A percentile compares a stretch with the other conserved stretches of the same genome.
Conservation (phyloP, 92 coral and sea anemone genomes). For the Scolanthus callimorphus region DNA sequence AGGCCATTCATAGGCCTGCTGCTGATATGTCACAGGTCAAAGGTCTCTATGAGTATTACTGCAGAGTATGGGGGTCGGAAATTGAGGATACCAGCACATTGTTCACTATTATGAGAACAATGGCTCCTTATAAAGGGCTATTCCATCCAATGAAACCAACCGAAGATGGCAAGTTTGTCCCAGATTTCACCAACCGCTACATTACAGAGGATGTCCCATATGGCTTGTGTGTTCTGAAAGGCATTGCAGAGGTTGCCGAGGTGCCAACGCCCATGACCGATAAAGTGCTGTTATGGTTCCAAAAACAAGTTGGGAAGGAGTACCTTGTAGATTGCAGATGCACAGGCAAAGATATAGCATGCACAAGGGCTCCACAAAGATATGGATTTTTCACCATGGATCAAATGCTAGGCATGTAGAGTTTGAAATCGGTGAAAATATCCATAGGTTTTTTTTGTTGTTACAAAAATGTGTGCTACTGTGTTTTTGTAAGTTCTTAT, state of each 20-base stretch:
- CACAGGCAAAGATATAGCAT: conserved; percentile 35
- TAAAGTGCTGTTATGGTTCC: conserved; percentile 38
- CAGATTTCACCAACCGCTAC: conserved; percentile 46
- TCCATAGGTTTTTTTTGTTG: too few species aligned
- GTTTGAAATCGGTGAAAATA: too few species aligned
- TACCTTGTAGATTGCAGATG: conserved; percentile 33
- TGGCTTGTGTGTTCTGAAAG: conserved; percentile 39
- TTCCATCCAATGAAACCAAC: conserved; percentile 36
- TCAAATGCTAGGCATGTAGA: conserved; percentile 35
- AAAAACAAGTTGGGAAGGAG: conserved; percentile 37
- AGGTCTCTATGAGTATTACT: background rate
- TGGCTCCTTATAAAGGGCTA: conserved; percentile 35
- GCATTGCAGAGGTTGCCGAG: conserved; percentile 45
- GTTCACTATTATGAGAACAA: conserved; percentile 29
- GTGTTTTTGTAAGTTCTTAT: too few species aligned
- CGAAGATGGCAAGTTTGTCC: conserved; percentile 32
- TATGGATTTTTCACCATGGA: conserved; percentile 26
- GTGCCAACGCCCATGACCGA: conserved; percentile 41
- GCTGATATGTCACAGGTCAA: background rate
- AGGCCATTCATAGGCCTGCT: background rate
- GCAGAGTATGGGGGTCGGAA: conserved; percentile 4
- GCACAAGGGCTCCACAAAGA: conserved; percentile 48
- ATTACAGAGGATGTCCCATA: conserved; percentile 43
- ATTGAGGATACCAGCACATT: conserved; percentile 38
- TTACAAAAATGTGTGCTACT: too few species aligned